These are phyloP conservation scores for Cygnus buccinator DNA, from an alignment of 2,113 vertebrate species.

Conservation along the genomic window DNA sequence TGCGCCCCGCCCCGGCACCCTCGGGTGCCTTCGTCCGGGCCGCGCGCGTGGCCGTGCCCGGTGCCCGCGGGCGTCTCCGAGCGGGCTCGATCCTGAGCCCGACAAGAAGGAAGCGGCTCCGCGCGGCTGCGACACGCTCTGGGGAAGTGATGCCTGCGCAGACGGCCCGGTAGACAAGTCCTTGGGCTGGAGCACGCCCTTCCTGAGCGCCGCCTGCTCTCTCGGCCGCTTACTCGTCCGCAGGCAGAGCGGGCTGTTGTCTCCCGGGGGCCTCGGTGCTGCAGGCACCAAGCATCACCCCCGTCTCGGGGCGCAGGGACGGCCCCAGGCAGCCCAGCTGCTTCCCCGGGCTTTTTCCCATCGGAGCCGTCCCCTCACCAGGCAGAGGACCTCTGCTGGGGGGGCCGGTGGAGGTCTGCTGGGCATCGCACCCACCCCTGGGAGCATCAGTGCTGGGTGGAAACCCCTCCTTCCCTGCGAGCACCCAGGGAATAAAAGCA, in stretches of 20 bases:
- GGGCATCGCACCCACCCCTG: background rate
- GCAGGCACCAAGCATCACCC: background rate
- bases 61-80: background rate
- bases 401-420: background rate
- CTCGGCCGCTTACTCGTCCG: background rate
- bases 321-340: background rate
- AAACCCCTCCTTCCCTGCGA: background rate
- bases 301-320: background rate
- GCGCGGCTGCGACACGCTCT: background rate
- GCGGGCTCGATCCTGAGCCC: constrained; percentile 7
- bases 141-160: constrained; percentile 53
- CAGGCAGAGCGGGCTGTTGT: background rate
- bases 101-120: background rate
- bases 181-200: constrained; percentile 52
- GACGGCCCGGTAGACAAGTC: constrained; percentile 21
- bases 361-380: background rate
- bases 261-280: background rate
- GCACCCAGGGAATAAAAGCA: background rate
- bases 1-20: background rate
- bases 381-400: background rate
- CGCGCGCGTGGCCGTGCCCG: background rate
- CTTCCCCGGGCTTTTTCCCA: background rate
- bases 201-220: background rate
- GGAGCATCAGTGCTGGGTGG: background rate
- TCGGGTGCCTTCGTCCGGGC: background rate